Evolutionary conservation across 2,888 invertebrate genomes (phyloP).

Genomic region (Micropterix aruncella): DNA sequence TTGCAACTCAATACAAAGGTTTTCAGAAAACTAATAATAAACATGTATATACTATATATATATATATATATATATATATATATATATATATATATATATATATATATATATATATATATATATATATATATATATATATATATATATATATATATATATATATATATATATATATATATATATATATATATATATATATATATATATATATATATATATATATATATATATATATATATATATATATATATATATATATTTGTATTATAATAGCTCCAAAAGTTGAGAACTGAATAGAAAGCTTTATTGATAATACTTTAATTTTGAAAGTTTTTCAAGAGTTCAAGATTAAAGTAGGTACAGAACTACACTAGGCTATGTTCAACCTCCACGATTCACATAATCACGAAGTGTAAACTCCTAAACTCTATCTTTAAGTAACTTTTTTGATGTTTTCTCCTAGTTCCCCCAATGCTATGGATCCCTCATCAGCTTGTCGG

Average conservation of each 20-base stretch:
- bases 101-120: not conserved
- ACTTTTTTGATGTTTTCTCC: constrained; percentile 17
- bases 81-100: not conserved
- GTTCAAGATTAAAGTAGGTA: too few species aligned
- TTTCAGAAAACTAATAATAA: not conserved
- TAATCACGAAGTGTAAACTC: too few species aligned
- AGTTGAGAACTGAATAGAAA: too few species aligned
- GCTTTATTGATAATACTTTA: too few species aligned
- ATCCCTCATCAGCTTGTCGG: constrained; percentile 85
- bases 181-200: not conserved
- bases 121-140: not conserved
- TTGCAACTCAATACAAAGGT: too few species aligned
- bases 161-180: not conserved
- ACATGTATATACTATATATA: not conserved
- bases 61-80: not conserved
- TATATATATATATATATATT: too few species aligned
- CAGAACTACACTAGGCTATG: too few species aligned
- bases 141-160: not conserved
- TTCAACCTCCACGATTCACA: too few species aligned
- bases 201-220: not conserved
- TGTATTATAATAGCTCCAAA: too few species aligned
- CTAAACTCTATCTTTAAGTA: too few species aligned
- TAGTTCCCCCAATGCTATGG: constrained; percentile 87
- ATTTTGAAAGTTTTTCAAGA: too few species aligned
- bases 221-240: not conserved